These are phyloP conservation scores for Fistularia commersonii DNA, from an alignment of 2,797 vertebrate genomes.

Conservation along the genomic window DNA sequence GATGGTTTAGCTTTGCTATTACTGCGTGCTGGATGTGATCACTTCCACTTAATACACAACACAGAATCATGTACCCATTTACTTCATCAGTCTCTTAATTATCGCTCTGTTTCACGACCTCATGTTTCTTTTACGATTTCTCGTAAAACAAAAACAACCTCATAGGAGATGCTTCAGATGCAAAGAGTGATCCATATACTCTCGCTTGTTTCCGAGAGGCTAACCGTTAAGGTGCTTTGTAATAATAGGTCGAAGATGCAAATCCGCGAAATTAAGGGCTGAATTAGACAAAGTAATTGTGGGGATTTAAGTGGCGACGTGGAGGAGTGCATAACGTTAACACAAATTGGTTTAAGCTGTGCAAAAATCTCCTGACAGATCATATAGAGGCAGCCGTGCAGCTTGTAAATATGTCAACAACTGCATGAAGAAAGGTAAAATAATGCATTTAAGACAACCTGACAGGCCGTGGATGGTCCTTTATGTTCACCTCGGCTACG, in stretches of 20 bases:
- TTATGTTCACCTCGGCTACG: slow-evolving; percentile 17
- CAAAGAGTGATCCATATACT: background rate
- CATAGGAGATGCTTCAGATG: background rate
- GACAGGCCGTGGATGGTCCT: slow-evolving; percentile 1
- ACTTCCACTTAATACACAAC: too few relatives aligned
- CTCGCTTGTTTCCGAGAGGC: background rate
- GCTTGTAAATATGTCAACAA: background rate
- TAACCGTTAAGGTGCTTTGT: too few relatives aligned
- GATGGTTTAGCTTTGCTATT: too few relatives aligned
- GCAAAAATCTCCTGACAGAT: background rate
- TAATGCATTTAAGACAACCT: too few relatives aligned
- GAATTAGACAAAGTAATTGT: too few relatives aligned
- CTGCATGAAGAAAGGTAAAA: too few relatives aligned
- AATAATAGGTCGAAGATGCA: too few relatives aligned
- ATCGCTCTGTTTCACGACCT: background rate
- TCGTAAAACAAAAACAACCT: background rate
- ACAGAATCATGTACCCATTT: too few relatives aligned
- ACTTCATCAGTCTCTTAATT: background rate
- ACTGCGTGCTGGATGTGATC: too few relatives aligned
- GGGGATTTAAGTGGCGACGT: background rate
- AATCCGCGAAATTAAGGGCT: too few relatives aligned
- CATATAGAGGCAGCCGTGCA: background rate
- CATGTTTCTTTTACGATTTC: too few relatives aligned
- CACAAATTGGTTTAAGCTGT: background rate
- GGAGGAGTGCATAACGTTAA: background rate